Percentiles rank a stretch among this genome's conserved stretches.
Evolutionary conservation across 2,797 vertebrate genomes (phyloP).

Genomic region (Syngnathus rostellatus): DNA sequence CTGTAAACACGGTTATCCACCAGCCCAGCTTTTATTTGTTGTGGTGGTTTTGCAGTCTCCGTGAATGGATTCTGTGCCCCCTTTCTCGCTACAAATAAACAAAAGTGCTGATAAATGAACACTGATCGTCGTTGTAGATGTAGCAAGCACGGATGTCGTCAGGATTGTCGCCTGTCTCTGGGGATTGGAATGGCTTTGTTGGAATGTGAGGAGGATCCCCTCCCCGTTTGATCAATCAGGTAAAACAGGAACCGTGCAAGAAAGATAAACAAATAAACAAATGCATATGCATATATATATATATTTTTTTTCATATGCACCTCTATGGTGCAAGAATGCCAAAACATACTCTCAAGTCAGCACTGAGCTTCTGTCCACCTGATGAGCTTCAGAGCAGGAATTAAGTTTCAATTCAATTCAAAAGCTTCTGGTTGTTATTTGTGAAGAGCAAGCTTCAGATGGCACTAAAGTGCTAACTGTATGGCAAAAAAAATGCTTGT

Average conservation of each 20-base stretch:
- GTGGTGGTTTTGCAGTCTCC: conserved; percentile 24
- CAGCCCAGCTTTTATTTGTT: conserved; percentile 37
- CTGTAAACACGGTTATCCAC: conserved; percentile 44
- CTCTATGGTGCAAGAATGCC: conserved; percentile 36
- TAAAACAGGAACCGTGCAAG: conserved; percentile 34
- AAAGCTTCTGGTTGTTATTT: conserved; percentile 24
- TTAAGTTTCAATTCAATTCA: conserved; percentile 26
- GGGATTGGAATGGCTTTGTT: conserved; percentile 43
- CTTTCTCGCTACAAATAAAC: conserved; percentile 53
- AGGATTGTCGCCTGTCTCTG: conserved; percentile 19
- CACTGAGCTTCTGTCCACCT: conserved; percentile 23
- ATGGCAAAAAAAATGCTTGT: neutral
- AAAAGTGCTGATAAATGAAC: conserved; percentile 38
- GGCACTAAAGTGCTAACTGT: neutral
- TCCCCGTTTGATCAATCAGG: conserved; percentile 65
- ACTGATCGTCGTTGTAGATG: conserved; percentile 26
- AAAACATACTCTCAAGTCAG: conserved; percentile 29
- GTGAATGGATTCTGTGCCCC: conserved; percentile 25
- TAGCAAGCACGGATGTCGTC: conserved; percentile 40
- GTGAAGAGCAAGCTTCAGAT: conserved; percentile 19
- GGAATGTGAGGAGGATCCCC: conserved; percentile 37
- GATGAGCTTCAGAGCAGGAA: conserved; percentile 11
- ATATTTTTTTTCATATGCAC: conserved; percentile 38
- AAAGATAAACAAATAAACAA: neutral
- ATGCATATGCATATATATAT: conserved; percentile 1